phyloP scores from a whole-genome alignment of 2,113 vertebrate genomes.

The Psilopsiagon aurifrons region DNA sequence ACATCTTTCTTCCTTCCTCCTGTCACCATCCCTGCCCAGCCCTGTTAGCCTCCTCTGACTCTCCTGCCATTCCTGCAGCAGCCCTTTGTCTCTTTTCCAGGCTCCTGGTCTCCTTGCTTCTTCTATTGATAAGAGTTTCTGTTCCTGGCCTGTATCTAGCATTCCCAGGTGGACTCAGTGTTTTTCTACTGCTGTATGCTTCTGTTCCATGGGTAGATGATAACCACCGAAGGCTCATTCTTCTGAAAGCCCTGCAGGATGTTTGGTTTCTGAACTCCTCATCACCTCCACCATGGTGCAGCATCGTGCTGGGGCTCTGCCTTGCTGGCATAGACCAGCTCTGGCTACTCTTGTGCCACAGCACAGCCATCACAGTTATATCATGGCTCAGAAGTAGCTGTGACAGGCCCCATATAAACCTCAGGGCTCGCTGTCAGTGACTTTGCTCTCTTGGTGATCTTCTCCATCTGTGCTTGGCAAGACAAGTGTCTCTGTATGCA shows the following conservation, averaged over 20 bases:
- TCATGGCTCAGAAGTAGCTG: neutral
- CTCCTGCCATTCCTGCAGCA: neutral
- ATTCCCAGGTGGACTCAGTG: neutral
- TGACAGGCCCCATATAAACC: neutral
- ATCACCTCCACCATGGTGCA: neutral
- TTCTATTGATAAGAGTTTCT: neutral
- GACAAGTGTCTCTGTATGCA: neutral
- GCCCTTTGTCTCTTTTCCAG: neutral
- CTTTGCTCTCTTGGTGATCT: neutral
- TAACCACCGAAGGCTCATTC: neutral
- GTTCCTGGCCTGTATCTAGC: neutral
- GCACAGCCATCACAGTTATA: fast-evolving
- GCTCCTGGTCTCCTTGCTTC: neutral
- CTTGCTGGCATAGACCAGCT: neutral
- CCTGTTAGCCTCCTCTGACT: neutral
- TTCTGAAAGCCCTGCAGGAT: neutral
- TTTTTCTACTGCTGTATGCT: neutral
- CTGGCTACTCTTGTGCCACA: neutral
- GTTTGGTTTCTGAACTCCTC: neutral
- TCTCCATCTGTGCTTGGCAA: neutral
- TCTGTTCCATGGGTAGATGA: neutral
- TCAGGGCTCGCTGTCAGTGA: neutral
- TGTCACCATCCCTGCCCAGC: neutral
- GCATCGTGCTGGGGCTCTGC: fast-evolving
- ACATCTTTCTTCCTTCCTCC: neutral